Percentiles rank a stretch among this genome's conserved stretches.
phyloP scores from a whole-genome alignment of 2,113 vertebrate genomes.

The Campylomormyrus tamandua region DNA sequence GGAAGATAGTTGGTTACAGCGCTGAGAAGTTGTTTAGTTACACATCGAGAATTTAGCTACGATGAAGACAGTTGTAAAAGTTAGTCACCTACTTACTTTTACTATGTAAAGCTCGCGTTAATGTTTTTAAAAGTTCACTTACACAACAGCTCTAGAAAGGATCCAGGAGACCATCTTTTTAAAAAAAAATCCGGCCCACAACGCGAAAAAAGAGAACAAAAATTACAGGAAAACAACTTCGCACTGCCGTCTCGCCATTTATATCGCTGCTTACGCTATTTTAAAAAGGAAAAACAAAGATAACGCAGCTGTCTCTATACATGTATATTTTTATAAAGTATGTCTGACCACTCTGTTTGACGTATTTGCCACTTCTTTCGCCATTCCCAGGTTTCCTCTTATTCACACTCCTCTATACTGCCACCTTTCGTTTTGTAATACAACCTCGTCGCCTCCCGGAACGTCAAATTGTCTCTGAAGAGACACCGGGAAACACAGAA shows the following conservation, averaged over 20 bases:
- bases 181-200: neutral
- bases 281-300: neutral
- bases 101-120: neutral
- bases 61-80: neutral
- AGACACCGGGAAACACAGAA: neutral
- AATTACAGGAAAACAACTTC: neutral
- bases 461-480: neutral
- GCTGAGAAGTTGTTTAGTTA: neutral
- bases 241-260: neutral
- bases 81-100: neutral
- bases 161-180: slow-evolving; percentile 14
- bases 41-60: neutral
- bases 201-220: neutral
- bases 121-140: neutral
- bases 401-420: neutral
- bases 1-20: neutral
- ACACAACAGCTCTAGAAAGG: slow-evolving; percentile 12
- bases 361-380: neutral
- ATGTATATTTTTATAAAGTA: neutral
- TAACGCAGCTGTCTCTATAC: neutral
- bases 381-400: neutral
- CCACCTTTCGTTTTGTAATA: neutral
- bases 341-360: neutral
- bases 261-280: neutral
- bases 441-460: neutral